phyloP scores from a whole-genome alignment of 1,140 invertebrate genomes.

The Drosophila pallidifrons region DNA sequence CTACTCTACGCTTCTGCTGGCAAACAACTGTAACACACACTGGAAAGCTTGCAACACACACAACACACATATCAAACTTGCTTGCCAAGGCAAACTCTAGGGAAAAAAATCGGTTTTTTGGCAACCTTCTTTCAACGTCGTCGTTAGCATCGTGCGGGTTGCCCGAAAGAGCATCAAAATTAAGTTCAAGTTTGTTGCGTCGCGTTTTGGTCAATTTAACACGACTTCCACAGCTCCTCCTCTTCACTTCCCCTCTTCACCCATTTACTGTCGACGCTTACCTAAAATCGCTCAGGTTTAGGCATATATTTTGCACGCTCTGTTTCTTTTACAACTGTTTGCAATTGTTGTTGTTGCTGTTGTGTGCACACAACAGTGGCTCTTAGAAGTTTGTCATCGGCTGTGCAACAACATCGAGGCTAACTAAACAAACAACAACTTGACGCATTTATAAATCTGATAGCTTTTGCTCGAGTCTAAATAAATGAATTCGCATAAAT shows the following conservation, averaged over 20 bases:
- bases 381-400: slow-evolving; percentile 29
- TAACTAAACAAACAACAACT: slow-evolving; percentile 3
- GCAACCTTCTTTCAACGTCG: slow-evolving; percentile 20
- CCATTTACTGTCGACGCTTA: slow-evolving; percentile 24
- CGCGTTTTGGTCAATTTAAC: slow-evolving; percentile 59
- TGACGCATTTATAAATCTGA: neutral
- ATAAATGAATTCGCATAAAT: no score
- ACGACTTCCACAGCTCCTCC: slow-evolving; percentile 1
- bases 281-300: slow-evolving; percentile 41
- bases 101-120: slow-evolving; percentile 12
- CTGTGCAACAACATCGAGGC: neutral
- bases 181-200: slow-evolving; percentile 60
- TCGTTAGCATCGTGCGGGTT: slow-evolving; percentile 32
- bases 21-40: slow-evolving; percentile 19
- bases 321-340: slow-evolving; percentile 46
- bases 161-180: slow-evolving; percentile 46
- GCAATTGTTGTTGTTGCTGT: slow-evolving; percentile 24
- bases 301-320: slow-evolving; percentile 57
- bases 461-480: no score
- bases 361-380: slow-evolving; percentile 26
- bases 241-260: neutral
- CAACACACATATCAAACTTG: neutral
- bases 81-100: slow-evolving; percentile 3
- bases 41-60: slow-evolving; percentile 10
- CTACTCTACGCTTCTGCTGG: slow-evolving; percentile 13